Conservation (phyloP, 2,888 invertebrate genomes). For the Cartodere bifasciata region DNA sequence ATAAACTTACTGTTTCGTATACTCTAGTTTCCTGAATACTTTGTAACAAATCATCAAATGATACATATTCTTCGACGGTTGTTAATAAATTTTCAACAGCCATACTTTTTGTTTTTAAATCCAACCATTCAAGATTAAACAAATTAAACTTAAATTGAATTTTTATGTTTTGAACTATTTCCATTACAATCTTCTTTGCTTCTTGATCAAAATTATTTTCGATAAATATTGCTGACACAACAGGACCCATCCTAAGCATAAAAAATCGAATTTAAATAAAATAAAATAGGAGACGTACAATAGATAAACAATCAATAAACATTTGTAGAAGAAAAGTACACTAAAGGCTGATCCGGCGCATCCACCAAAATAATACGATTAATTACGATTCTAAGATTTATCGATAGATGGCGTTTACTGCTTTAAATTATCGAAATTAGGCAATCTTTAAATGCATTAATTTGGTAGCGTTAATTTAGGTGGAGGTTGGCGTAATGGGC, state of each 20-base stretch:
- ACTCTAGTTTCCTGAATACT: conserved; percentile 17
- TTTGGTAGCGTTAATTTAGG: too few relatives aligned
- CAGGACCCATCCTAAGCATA: conserved; percentile 17
- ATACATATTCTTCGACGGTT: conserved; percentile 25
- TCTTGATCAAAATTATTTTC: conserved; percentile 25
- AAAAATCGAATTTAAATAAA: too few relatives aligned
- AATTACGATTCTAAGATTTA: too few relatives aligned
- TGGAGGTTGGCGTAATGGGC: too few relatives aligned
- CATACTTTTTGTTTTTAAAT: conserved; percentile 25
- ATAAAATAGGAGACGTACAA: too few relatives aligned
- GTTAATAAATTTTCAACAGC: conserved; percentile 25
- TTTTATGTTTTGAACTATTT: conserved; percentile 28
- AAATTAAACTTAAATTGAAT: conserved; percentile 25
- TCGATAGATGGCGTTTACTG: too few relatives aligned
- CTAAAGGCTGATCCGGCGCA: too few relatives aligned
- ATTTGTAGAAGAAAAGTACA: too few relatives aligned
- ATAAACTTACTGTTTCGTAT: conserved; percentile 24
- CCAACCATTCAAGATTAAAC: conserved; percentile 28
- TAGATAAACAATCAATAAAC: too few relatives aligned
- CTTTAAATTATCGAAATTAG: too few relatives aligned
- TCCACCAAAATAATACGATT: too few relatives aligned
- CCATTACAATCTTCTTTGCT: conserved; percentile 20
- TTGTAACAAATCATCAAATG: conserved; percentile 21
- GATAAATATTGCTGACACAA: conserved; percentile 26
- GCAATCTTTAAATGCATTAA: too few relatives aligned